Base-by-base conservation (phyloP, 2,113 vertebrate genomes). In the Canis aureus region DNA sequence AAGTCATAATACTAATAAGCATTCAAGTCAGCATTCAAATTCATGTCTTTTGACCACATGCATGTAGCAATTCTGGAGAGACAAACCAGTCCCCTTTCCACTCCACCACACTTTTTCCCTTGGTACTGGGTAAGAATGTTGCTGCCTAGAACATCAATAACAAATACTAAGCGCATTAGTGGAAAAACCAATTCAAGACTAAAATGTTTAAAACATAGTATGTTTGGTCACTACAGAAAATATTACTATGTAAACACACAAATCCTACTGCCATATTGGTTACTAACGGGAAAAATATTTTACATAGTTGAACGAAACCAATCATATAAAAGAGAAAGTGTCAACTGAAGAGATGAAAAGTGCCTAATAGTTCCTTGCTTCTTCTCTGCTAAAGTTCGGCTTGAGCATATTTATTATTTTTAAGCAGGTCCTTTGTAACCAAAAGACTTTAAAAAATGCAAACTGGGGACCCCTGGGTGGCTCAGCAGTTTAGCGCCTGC, bases 131-230 rank as follows among this genome's bases (percentile, higher is more conserved):
- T 80, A 78, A 55, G 29, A 88, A 88, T 64, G 83, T 17, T 43
- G 8, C 35, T 82, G 27, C 49, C 73, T 27, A 3, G 1, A 71
- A 10, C 62, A 79, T 74, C 17, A 94, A 23, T 29, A 60, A 85
- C 35, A 92, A 84, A 80, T 51, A 55, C 79, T 62, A 12, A 94
- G 20, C 12, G 3, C 83, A 6, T 51, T 53, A 17, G 64, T 64
- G 29, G 94, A 57, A 82, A 92, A 90, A 69, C 32, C 27, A 67
- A 32, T 3, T 88, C 62, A 25, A 94, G 62, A 74, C 88, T 57
- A 67, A 97, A 59, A 94, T 74, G 73, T 85, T 74, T 91, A 55
- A 94, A 89, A 78, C 23, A 49, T 67, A 82, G 19, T 73, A 49
- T 92, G 89, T 92, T 92, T 64, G 87, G 60, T 89, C 32, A 43